These are phyloP conservation scores for Drosophila dives DNA, from an alignment of 2,888 invertebrate species.

Conservation along the genomic window DNA sequence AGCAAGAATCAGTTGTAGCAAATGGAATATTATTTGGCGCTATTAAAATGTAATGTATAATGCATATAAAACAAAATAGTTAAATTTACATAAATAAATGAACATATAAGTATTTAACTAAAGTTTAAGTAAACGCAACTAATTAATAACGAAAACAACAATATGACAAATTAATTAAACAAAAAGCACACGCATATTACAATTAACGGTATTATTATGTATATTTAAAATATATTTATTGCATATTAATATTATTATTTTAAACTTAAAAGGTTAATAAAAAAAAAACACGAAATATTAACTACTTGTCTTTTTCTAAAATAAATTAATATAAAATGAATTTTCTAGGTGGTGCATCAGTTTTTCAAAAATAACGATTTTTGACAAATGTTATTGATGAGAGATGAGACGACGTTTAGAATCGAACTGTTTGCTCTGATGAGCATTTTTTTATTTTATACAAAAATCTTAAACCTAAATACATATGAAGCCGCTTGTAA, in stretches of 20 bases:
- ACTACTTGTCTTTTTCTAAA: not conserved
- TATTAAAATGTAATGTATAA: constrained; percentile 71
- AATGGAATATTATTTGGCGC: constrained; percentile 77
- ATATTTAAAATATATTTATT: constrained; percentile 80
- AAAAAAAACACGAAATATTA: constrained; percentile 44
- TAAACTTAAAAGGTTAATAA: constrained; percentile 82
- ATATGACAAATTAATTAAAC: constrained; percentile 54
- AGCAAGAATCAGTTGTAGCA: constrained; percentile 64
- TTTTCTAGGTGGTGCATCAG: not conserved
- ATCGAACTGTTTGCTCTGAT: no score
- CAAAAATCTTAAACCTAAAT: no score
- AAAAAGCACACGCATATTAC: constrained; percentile 74
- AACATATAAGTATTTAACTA: constrained; percentile 53
- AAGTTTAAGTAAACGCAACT: constrained; percentile 48
- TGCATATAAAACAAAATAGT: constrained; percentile 77
- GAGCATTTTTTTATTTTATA: no score
- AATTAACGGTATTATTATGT: constrained; percentile 76
- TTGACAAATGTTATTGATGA: no score
- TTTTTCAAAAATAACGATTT: not conserved
- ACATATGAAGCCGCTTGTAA: no score
- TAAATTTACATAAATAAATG: constrained; percentile 74
- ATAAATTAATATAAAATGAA: not conserved
- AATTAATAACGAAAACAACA: constrained; percentile 44
- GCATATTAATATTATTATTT: constrained; percentile 78
- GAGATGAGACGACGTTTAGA: no score